phyloP scores from a whole-genome alignment of 2,113 vertebrate genomes.

The Hippoglossus stenolepis region DNA sequence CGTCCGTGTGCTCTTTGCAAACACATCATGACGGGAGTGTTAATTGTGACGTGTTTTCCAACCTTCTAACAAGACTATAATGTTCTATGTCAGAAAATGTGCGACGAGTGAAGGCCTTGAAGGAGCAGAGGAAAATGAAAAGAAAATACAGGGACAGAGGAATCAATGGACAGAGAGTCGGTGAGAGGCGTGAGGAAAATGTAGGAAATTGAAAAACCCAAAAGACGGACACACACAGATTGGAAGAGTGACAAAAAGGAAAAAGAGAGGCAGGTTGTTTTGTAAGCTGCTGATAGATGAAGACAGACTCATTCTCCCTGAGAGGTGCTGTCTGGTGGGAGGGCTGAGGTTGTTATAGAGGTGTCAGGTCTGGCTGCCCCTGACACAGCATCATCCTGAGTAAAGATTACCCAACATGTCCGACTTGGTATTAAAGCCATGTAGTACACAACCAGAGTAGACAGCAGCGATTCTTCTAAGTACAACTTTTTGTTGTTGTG shows the following conservation, averaged over 20 bases:
- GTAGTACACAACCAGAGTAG: background rate
- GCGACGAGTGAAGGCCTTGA: background rate
- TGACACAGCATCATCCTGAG: slow-evolving; percentile 49
- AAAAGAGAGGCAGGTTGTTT: slow-evolving; percentile 25
- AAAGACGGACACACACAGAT: slow-evolving; percentile 12
- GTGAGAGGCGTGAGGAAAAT: slow-evolving; percentile 11
- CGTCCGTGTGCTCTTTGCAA: background rate
- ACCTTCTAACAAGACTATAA: background rate
- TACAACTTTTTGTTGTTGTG: slow-evolving; percentile 4
- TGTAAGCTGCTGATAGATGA: slow-evolving; percentile 44
- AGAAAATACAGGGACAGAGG: background rate
- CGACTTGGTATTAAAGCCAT: background rate
- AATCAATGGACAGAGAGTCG: background rate
- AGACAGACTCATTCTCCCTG: slow-evolving; percentile 48
- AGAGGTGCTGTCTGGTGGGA: slow-evolving; percentile 21
- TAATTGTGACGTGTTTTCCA: slow-evolving; percentile 2
- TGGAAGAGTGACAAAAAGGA: slow-evolving; percentile 9
- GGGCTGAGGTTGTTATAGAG: slow-evolving; percentile 49
- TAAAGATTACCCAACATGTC: background rate
- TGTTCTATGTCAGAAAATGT: slow-evolving; percentile 6
- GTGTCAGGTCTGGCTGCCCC: slow-evolving; percentile 43
- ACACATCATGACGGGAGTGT: background rate
- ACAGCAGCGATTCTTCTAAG: background rate
- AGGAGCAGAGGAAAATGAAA: too few species aligned
- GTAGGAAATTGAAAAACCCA: slow-evolving; percentile 8